phyloP scores from a whole-genome alignment of 2,797 vertebrate species.

The Myripristis jacobus region DNA sequence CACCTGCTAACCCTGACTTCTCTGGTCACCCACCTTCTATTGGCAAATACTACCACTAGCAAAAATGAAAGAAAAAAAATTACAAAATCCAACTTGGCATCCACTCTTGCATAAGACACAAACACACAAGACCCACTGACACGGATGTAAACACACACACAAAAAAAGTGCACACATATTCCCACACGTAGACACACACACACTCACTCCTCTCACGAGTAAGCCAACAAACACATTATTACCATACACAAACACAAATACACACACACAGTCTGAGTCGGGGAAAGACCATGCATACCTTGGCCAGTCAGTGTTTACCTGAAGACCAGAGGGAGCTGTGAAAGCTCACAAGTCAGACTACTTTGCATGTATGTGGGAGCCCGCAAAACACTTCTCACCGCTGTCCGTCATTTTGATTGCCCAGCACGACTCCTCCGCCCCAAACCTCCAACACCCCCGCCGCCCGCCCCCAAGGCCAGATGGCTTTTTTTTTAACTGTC shows the following conservation, averaged over 20 bases:
- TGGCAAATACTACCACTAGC: constrained; percentile 41
- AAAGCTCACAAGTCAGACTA: constrained; percentile 92
- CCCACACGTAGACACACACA: not conserved
- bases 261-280: constrained; percentile 74
- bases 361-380: constrained; percentile 98
- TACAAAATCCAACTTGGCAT: constrained; percentile 71
- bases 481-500: constrained; percentile 97
- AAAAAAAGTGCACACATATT: constrained; percentile 41
- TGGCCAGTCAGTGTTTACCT: constrained; percentile 83
- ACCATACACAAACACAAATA: constrained; percentile 75
- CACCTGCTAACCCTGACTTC: constrained; percentile 76
- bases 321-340: constrained; percentile 89
- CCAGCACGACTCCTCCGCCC: constrained; percentile 90
- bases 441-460: constrained; percentile 66
- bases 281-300: constrained; percentile 73
- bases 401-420: constrained; percentile 97
- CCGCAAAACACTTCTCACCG: constrained; percentile 96
- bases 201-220: constrained; percentile 52
- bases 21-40: constrained; percentile 60
- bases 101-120: constrained; percentile 55
- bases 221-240: constrained; percentile 75
- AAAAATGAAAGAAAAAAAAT: constrained; percentile 43
- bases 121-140: constrained; percentile 48
- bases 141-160: constrained; percentile 57
- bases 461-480: constrained; percentile 85